Conservation (phyloP, 2,797 vertebrate species). For the Luscinia luscinia region DNA sequence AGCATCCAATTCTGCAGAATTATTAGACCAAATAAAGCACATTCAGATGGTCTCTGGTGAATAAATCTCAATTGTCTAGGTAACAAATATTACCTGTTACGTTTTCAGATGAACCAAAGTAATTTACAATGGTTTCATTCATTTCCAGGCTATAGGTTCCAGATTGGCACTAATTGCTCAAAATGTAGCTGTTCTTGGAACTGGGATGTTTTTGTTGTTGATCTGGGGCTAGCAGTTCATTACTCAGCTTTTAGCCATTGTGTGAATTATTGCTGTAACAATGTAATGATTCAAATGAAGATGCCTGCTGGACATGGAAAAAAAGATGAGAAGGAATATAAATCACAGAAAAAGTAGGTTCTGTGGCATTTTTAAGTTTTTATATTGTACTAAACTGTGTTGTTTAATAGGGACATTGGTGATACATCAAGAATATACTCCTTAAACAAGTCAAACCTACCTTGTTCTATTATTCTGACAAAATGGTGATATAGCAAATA, state of each 20-base stretch:
- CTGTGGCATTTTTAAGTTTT: not conserved
- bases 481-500: not conserved
- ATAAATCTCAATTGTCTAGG: not conserved
- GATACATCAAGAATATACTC: not conserved
- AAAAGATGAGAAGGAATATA: conserved; percentile 87
- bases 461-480: not conserved
- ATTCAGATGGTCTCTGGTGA: not conserved
- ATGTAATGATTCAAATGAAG: conserved; percentile 83
- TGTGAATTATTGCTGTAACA: conserved; percentile 83
- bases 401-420: not conserved
- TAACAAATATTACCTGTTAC: not conserved
- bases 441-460: not conserved
- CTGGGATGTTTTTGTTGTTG: conserved; percentile 82
- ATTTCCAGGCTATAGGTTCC: conserved; percentile 82
- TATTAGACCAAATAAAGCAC: not conserved
- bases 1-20: not conserved
- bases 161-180: conserved; percentile 84
- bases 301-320: conserved; percentile 82
- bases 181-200: conserved; percentile 86
- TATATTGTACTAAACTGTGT: not conserved
- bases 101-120: not conserved
- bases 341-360: conserved; percentile 83
- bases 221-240: conserved; percentile 87
- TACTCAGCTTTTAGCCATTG: conserved; percentile 82
- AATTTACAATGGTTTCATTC: not conserved